These are phyloP conservation scores for Neopipo cinnamomea DNA, from an alignment of 2,113 vertebrate genomes.

Conservation along the genomic window DNA sequence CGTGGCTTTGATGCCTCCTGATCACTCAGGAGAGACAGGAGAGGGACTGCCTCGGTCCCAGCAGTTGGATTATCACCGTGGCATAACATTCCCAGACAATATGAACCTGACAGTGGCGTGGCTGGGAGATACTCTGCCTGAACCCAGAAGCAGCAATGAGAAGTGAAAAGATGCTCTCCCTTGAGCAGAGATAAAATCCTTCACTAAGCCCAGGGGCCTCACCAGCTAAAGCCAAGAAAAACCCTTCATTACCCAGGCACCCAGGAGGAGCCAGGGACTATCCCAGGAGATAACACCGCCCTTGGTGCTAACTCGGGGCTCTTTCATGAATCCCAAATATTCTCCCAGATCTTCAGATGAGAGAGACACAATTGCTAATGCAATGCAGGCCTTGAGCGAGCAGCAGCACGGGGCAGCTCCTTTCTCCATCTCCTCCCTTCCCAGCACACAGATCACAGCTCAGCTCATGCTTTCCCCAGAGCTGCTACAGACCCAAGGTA, in stretches of 20 bases:
- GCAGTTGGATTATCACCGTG: neutral
- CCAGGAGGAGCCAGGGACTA: neutral
- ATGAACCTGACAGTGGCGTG: neutral
- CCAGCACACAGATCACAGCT: neutral
- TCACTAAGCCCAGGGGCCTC: neutral
- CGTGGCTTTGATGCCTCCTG: rapidly evolving
- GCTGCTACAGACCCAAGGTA: neutral
- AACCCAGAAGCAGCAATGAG: neutral
- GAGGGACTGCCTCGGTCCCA: neutral
- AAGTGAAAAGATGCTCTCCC: neutral
- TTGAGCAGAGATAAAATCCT: neutral
- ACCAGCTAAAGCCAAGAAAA: neutral
- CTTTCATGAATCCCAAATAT: neutral
- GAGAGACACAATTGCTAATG: neutral
- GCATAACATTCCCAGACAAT: neutral
- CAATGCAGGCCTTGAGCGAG: neutral
- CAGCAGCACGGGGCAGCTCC: neutral
- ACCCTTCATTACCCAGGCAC: neutral
- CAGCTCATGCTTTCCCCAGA: neutral
- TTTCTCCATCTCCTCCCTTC: neutral
- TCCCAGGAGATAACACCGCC: neutral
- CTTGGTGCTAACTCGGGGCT: neutral
- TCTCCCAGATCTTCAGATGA: neutral
- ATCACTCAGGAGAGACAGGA: neutral
- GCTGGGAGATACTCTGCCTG: neutral